Evolutionary conservation across 2,797 vertebrate species (phyloP), one percentile per base, ranked within the genome.

Genomic region (Huso huso): DNA sequence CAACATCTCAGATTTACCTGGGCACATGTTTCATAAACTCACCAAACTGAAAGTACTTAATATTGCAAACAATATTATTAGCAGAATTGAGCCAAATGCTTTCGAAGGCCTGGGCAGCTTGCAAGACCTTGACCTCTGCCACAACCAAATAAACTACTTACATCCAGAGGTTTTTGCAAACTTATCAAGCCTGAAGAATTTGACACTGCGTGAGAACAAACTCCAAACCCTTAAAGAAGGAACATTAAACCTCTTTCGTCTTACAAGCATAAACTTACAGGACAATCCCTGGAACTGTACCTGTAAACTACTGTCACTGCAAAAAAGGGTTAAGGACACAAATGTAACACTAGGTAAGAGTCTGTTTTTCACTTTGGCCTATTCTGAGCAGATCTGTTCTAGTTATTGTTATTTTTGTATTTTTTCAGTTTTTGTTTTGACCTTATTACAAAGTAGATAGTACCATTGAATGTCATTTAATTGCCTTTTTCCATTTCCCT

Each of bases 271-370:
- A 10, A 63, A 69, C 76, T 82, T 96, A 72, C 69, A 77, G 66
- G 86, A 72, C 71, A 98, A 96, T 75, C 90, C 86, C 23, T 96
- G 90, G 94, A 89, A 78, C 55, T 96, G 94, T 60, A 90, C 89
- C 67, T 91, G 90, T 69, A 74, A 68, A 0, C 78, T 93, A 57
- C 58, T 86, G 23, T 77, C 69, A 67, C 75, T 89, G 67, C 76
- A 87, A 51, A 76, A 61, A 52, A 76, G 80, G 84, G 48, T 92
- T 69, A 87, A 73, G 10, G 68, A 57, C 13, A 76, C 73, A 60
- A 78, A 70, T n/a, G 74, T 90, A 61, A 79, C 61, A 60, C 69
- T 83, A 64, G 87, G 91, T 93, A 86, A 84, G 90, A 15, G 8
- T 72, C 71, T 63, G 51, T 7, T 12, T 62, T 37, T 6, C 12